Evolutionary conservation across 2,888 invertebrate genomes (phyloP), one percentile per base, ranked within the genome.

Genomic region (Cyclophora punctaria): DNA sequence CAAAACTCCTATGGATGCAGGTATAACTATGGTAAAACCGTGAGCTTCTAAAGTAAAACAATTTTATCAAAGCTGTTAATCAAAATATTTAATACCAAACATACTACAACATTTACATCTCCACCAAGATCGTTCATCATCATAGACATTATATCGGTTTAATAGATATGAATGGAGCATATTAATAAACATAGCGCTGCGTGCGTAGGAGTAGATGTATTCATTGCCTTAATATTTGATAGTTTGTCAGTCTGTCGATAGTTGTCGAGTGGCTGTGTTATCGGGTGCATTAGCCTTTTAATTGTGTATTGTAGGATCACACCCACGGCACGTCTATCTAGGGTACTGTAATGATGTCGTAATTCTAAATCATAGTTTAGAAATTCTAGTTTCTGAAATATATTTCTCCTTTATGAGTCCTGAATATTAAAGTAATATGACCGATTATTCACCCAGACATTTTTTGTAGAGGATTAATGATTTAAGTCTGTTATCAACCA

Each of bases 281-380:
- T 66, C 61, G 67, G 70, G 75, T 71, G 73, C 74, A 74, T 75
- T 75, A 75, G 66, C 75, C 75, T 79, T 78, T 77, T 80, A 78
- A 80, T 80, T 78, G 80, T 77, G 72, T 69, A 69, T 74, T 73
- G 67, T 66, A 65, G 63, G 67, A 66, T 67, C 63, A 69, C 75
- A 69, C 78, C 78, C 72, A 77, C 76, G 66, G 53, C 40, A 43
- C 37, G 33, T 47, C 57, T 63, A 57, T 60, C 55, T 61, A 54
- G 59, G 66, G 61, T 52, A 50, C 52, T 49, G 55, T 59, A 56
- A 58, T 57, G 53, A 53, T 67, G 63, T 62, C 62, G 60, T 56
- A 64, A 61, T 63, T 20, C 20, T 20, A 20, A 1, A 20, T 20
- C 20, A 58, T 62, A 56, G 61, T 57, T 37, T 37, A 5, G 60